A percentile compares a stretch with the other conserved stretches of the same genome.
Conservation (phyloP, 2,888 invertebrate species). For the Tinea pellionella region DNA sequence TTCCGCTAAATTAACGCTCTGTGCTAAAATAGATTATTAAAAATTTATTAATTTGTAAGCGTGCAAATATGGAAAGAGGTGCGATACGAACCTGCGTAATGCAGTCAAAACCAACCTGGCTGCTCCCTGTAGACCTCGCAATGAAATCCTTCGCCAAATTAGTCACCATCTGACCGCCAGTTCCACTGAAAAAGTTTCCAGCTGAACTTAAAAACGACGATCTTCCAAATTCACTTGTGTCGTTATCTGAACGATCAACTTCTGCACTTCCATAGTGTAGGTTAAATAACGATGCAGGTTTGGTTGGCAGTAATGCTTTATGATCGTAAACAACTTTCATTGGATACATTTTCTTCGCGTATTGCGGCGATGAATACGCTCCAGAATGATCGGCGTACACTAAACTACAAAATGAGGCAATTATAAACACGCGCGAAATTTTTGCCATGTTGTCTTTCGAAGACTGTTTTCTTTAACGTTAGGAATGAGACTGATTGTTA, state of each 20-base stretch:
- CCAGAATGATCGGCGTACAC: conserved; percentile 48
- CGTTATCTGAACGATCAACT: conserved; percentile 38
- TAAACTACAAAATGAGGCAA: conserved; percentile 15
- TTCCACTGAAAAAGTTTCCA: conserved; percentile 49
- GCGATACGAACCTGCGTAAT: conserved; percentile 63
- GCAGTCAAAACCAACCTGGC: conserved; percentile 74
- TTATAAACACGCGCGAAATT: conserved; percentile 24
- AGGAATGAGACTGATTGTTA: conserved; percentile 19
- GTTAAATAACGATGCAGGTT: conserved; percentile 34
- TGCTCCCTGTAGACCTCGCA: conserved; percentile 75
- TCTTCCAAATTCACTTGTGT: conserved; percentile 39
- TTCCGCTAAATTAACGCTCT: too few relatives aligned
- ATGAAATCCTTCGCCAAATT: conserved; percentile 76
- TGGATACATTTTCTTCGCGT: conserved; percentile 62
- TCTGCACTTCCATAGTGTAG: conserved; percentile 20
- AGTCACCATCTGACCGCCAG: conserved; percentile 65
- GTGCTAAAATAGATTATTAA: too few relatives aligned
- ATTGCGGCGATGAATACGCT: conserved; percentile 64
- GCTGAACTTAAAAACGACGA: conserved; percentile 51
- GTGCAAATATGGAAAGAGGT: conserved; percentile 41
- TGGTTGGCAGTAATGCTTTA: conserved; percentile 42
- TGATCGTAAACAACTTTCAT: conserved; percentile 35
- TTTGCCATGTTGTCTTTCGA: neutral
- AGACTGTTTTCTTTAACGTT: neutral
- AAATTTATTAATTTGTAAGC: too few relatives aligned